Base-by-base conservation (phyloP, 2,113 vertebrate species). In the Nerophis lumbriciformis region DNA sequence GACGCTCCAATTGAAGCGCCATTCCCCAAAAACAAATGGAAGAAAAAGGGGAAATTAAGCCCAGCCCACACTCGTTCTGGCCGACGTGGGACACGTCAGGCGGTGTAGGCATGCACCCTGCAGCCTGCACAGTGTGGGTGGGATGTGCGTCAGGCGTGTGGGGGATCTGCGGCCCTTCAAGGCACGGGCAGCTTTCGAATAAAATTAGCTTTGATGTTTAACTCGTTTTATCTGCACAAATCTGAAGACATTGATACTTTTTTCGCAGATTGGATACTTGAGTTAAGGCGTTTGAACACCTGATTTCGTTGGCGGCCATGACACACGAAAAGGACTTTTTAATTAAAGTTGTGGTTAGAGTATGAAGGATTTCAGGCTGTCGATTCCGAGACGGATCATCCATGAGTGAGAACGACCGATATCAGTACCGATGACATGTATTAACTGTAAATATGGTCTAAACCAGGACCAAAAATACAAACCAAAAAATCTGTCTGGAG, bases 171-270 rank as follows among this genome's bases (percentile, higher is more conserved):
- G 58, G 1, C 51, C 64, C 84, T 63, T 76, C 48, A 28, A 64
- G 80, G 67, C 70, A 75, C 78, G 75, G 79, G 81, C 79, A 69
- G 64, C 42, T 42, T 65, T 71, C 66, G 69, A 75, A 82, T 78
- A 53, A 75, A 72, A 80, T 81, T 77, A 76, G 63, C 62, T 73
- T 59, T 77, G 75, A 67, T 61, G 65, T 77, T 72, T 56, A 12
- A 60, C 28, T 11, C 58, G 66, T 60, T 59, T 59, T 49, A 55
- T 77, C 63, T 74, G 82, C 67, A 77, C 57, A 66, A 76, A 48
- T 59, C 58, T 6, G n/a, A 57, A 45, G 55, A 57, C 6, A 13
- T 14, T 6, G 42, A 45, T 9, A 38, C 8, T 4, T 11, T 36
- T 38, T 14, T 42, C 6, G 15, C 9, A 10, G 12, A 54, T 6